Conservation (phyloP, 2,113 vertebrate genomes). For the Tachysurus fulvidraco region DNA sequence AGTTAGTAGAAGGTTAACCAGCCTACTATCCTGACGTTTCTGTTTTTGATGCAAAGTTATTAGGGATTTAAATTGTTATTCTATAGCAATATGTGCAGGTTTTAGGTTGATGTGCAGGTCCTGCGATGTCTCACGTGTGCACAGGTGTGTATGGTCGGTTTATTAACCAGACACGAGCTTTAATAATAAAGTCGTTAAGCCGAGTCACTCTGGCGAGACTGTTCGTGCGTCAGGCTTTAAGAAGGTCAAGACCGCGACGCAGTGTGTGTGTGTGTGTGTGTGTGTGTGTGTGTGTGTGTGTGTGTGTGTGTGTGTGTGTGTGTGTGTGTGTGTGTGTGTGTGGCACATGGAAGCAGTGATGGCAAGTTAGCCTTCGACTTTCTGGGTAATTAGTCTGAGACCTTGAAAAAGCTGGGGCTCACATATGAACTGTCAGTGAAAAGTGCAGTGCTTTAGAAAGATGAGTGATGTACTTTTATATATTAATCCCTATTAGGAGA, state of each 20-base stretch:
- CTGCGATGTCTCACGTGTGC: not conserved
- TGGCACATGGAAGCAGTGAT: not conserved
- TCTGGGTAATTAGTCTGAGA: not conserved
- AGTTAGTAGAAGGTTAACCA: not conserved
- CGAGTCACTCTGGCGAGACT: not conserved
- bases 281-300: no score
- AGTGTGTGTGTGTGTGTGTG: not conserved
- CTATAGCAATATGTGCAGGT: not conserved
- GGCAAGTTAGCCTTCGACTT: not conserved
- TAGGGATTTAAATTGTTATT: not conserved
- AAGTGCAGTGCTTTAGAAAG: not conserved
- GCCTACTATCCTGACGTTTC: not conserved
- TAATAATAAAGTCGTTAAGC: slow-evolving; percentile 37
- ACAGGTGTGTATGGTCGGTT: not conserved
- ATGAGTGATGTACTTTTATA: not conserved
- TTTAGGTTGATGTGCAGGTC: not conserved
- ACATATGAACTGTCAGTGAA: not conserved
- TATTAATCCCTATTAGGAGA: no score
- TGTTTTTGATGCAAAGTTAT: not conserved
- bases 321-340: no score
- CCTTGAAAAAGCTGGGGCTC: not conserved
- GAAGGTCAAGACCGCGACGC: slow-evolving; percentile 34
- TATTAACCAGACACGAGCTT: not conserved
- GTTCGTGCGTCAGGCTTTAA: slow-evolving; percentile 32
- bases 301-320: no score